Conservation (phyloP, 2,113 vertebrate species). For the Pogonocichla stellata region DNA sequence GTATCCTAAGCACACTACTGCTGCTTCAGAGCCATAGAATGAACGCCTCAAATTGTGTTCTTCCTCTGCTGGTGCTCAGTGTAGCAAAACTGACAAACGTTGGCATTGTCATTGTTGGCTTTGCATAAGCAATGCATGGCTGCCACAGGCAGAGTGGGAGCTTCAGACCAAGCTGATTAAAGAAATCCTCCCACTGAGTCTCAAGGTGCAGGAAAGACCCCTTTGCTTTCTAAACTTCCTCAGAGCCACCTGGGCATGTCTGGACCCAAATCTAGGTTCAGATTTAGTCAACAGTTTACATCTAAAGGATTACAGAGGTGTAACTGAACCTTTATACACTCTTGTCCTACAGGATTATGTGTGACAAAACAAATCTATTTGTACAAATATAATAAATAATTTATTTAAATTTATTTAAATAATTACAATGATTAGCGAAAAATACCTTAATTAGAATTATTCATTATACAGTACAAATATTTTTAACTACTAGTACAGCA, state of each 20-base stretch:
- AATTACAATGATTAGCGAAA: neutral
- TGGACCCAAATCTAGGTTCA: neutral
- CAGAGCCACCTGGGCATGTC: accelerated
- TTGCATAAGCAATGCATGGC: neutral
- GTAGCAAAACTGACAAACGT: neutral
- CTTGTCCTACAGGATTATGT: neutral
- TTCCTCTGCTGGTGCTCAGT: neutral
- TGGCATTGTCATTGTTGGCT: neutral
- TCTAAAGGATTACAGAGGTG: neutral
- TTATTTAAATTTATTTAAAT: neutral
- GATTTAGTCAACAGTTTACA: neutral
- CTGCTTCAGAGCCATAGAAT: neutral
- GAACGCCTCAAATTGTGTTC: neutral
- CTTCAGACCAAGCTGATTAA: neutral
- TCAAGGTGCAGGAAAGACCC: neutral
- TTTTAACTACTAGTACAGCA: neutral
- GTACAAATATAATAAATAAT: neutral
- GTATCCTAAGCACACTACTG: neutral
- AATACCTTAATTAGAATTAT: neutral
- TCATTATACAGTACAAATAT: neutral
- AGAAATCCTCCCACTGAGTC: neutral
- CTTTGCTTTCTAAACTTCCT: neutral
- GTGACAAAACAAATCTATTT: neutral
- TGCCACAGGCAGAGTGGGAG: neutral
- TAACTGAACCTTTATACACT: neutral